Evolutionary conservation across 2,113 vertebrate genomes (phyloP).

Genomic region (Dipodomys spectabilis): DNA sequence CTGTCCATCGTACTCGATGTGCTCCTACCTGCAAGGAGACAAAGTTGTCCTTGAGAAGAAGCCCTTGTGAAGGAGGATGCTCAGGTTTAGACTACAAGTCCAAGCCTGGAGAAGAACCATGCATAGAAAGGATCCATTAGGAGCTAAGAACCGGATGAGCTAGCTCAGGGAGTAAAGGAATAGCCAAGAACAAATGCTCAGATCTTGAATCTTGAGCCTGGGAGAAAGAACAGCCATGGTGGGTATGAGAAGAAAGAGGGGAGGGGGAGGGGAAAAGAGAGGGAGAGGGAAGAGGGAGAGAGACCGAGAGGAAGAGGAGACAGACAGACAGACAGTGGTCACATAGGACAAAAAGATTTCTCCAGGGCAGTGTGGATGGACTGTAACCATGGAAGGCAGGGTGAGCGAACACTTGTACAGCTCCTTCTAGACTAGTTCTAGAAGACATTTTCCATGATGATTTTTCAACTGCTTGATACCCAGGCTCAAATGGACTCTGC

Average conservation of each 20-base stretch:
- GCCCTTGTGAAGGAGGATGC: not conserved
- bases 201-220: not conserved
- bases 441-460: slow-evolving; percentile 3
- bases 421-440: not conserved
- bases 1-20: not conserved
- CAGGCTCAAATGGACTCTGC: not conserved
- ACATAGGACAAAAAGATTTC: not conserved
- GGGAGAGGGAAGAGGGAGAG: not conserved
- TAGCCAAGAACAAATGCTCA: slow-evolving; percentile 5
- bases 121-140: not conserved
- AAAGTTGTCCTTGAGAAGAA: not conserved
- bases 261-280: too few relatives aligned
- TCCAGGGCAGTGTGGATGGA: not conserved
- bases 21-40: not conserved
- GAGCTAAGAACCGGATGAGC: not conserved
- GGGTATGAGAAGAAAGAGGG: not conserved
- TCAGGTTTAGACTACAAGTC: not conserved
- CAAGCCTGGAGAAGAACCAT: not conserved
- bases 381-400: not conserved
- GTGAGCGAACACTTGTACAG: not conserved
- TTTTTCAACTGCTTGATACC: slow-evolving; percentile 42
- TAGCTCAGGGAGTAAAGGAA: not conserved
- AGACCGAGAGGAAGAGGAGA: too few relatives aligned
- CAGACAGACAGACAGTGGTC: not conserved
- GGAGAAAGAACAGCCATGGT: not conserved